A percentile compares a stretch with the other conserved stretches of the same genome.
These are phyloP conservation scores for Oryzias javanicus DNA, from an alignment of 2,113 vertebrate genomes.

Conservation along the genomic window DNA sequence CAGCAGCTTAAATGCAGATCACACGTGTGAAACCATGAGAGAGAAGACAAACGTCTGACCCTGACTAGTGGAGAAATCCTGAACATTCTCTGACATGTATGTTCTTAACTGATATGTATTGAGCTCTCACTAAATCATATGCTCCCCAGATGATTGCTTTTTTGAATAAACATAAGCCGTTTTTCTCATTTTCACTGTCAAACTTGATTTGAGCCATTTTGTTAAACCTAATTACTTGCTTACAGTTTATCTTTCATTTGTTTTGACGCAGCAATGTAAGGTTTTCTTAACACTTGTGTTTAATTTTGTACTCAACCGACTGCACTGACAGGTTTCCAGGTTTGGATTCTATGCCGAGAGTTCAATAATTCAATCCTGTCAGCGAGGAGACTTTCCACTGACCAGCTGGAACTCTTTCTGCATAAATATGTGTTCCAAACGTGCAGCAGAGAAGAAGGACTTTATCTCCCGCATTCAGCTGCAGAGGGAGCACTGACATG, in stretches of 20 bases:
- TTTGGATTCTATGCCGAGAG: background rate
- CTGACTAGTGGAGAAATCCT: background rate
- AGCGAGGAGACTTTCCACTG: background rate
- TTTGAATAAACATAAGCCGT: constrained; percentile 12
- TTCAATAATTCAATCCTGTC: constrained; percentile 23
- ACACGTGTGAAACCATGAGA: background rate
- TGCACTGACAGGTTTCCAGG: background rate
- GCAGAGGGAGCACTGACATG: constrained; percentile 20
- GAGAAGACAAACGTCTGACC: too few species aligned
- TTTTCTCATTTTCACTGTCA: constrained; percentile 5
- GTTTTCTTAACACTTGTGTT: constrained; percentile 13
- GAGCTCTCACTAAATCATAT: background rate
- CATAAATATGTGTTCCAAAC: background rate
- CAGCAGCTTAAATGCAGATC: background rate
- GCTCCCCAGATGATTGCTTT: background rate
- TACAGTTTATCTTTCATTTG: constrained; percentile 7
- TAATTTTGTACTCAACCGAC: constrained; percentile 4
- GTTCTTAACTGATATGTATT: constrained; percentile 3
- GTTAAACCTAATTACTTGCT: constrained; percentile 23
- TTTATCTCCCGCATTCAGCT: constrained; percentile 8
- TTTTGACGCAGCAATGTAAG: constrained; percentile 5
- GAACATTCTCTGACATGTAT: background rate
- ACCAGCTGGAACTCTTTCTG: background rate
- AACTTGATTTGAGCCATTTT: background rate
- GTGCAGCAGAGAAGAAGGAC: background rate